A percentile compares a stretch with the other conserved stretches of the same genome.
These are phyloP conservation scores for Halictus rubicundus DNA, from an alignment of 1,140 invertebrate genomes.

Conservation along the genomic window DNA sequence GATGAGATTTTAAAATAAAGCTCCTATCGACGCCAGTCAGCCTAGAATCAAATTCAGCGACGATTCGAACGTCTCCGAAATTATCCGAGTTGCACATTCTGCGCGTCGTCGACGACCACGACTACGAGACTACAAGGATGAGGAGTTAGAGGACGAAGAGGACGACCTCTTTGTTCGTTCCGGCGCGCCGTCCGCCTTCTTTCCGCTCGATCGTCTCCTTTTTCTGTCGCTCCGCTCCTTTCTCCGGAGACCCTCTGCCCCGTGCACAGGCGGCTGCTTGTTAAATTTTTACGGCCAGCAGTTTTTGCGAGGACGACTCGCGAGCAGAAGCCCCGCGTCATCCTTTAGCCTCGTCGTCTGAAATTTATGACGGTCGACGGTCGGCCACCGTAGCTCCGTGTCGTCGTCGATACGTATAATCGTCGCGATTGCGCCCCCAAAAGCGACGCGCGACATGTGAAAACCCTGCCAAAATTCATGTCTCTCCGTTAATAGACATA, in stretches of 20 bases:
- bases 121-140: neutral
- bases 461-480: too few species aligned
- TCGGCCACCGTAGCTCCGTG: neutral
- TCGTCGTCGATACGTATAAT: slow-evolving; percentile 50
- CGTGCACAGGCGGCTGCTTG: slow-evolving; percentile 52
- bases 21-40: too few species aligned
- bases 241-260: neutral
- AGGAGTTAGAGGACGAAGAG: too few species aligned
- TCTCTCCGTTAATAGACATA: too few species aligned
- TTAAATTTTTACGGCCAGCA: slow-evolving; percentile 71
- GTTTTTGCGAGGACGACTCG: slow-evolving; percentile 52
- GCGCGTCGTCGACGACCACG: slow-evolving; percentile 2
- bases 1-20: too few species aligned
- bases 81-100: too few species aligned
- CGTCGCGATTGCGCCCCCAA: neutral
- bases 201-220: slow-evolving; percentile 21
- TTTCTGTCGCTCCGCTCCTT: neutral
- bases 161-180: slow-evolving; percentile 18
- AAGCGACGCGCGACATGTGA: too few species aligned
- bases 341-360: slow-evolving; percentile 25
- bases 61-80: too few species aligned
- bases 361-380: slow-evolving; percentile 45
- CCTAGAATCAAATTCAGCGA: too few species aligned
- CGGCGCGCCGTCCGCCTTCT: neutral
- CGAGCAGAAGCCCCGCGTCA: slow-evolving; percentile 24